Conservation (phyloP, 1,140 invertebrate species). For the Luehdorfia chinensis region DNA sequence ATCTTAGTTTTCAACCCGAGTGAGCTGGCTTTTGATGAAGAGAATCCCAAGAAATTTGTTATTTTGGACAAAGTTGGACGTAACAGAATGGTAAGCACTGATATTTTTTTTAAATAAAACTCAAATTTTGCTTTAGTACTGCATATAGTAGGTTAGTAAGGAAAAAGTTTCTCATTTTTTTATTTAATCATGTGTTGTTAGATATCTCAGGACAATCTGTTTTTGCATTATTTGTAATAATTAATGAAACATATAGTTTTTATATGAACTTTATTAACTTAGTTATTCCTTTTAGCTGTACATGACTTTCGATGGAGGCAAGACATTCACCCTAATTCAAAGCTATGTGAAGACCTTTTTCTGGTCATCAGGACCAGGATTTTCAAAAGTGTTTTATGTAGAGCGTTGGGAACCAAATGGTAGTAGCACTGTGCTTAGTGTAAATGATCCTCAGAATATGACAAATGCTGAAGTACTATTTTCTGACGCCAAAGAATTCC, state of each 20-base stretch:
- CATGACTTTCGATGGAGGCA: conserved; percentile 85
- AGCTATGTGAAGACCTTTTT: conserved; percentile 87
- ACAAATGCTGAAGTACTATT: conserved; percentile 77
- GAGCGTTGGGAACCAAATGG: conserved; percentile 82
- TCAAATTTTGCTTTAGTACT: background rate
- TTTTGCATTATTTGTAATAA: too few species aligned
- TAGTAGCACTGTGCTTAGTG: conserved; percentile 80
- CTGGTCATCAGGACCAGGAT: conserved; percentile 79
- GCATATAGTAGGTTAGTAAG: too few species aligned
- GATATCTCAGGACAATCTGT: too few species aligned
- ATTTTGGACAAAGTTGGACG: conserved; percentile 86
- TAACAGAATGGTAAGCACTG: conserved; percentile 80
- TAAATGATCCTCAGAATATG: conserved; percentile 53
- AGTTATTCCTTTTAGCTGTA: conserved; percentile 86
- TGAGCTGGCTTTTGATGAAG: conserved; percentile 86
- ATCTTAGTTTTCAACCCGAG: conserved; percentile 86
- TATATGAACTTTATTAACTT: too few species aligned
- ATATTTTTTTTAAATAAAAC: background rate
- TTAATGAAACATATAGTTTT: too few species aligned
- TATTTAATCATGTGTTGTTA: too few species aligned
- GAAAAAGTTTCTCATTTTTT: too few species aligned
- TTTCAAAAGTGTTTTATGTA: conserved; percentile 80
- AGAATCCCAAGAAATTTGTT: conserved; percentile 78
- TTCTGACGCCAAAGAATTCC: conserved; percentile 87
- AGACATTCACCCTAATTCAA: conserved; percentile 82